Conservation (phyloP, 1,140 invertebrate genomes). For the Procambarus virginalis region DNA sequence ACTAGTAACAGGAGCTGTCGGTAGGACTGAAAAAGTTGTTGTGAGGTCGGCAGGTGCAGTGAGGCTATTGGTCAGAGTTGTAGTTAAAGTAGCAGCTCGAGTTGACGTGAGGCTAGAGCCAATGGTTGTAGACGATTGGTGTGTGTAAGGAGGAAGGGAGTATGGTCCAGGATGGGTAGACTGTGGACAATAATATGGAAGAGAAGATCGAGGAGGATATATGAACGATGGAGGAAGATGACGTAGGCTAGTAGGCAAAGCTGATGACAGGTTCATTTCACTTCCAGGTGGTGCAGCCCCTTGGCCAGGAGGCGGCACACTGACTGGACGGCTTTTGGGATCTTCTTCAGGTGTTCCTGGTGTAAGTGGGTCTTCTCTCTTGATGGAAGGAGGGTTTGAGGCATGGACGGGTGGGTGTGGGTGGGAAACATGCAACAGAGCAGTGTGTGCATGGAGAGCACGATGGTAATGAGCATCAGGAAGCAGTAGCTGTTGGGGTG, state of each 20-base stretch:
- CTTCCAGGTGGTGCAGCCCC: slow-evolving; percentile 35
- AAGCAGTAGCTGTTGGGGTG: slow-evolving; percentile 42
- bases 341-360: slow-evolving; percentile 46
- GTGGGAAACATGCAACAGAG: slow-evolving; percentile 1
- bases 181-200: slow-evolving; percentile 37
- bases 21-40: slow-evolving; percentile 18
- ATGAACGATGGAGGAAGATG: slow-evolving; percentile 49
- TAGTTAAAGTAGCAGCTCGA: slow-evolving; percentile 13
- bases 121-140: slow-evolving; percentile 6
- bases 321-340: slow-evolving; percentile 39
- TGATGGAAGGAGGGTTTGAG: slow-evolving; percentile 42
- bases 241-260: slow-evolving; percentile 32
- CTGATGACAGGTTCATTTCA: slow-evolving; percentile 26
- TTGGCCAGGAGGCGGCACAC: slow-evolving; percentile 20
- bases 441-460: slow-evolving; percentile 23
- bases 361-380: slow-evolving; percentile 48
- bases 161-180: slow-evolving; percentile 37
- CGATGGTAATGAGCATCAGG: slow-evolving; percentile 51
- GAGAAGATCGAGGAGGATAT: slow-evolving; percentile 28
- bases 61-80: not conserved
- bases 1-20: slow-evolving; percentile 27
- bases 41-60: slow-evolving; percentile 10
- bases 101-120: slow-evolving; percentile 8
- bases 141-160: slow-evolving; percentile 41
- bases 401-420: slow-evolving; percentile 41